phyloP scores from a whole-genome alignment of 2,888 invertebrate genomes.

The Morpho deidamia region DNA sequence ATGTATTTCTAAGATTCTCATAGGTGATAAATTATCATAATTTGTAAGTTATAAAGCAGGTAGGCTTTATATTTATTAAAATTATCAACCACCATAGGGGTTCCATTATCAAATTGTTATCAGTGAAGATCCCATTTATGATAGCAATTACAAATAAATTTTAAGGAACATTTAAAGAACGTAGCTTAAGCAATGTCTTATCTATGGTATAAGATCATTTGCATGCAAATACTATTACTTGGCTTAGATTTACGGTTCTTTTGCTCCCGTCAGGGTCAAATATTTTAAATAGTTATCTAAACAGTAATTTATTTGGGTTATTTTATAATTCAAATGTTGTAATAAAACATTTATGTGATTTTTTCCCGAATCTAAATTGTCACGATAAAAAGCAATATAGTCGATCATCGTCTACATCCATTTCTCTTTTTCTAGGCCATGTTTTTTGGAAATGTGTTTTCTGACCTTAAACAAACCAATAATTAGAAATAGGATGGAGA shows the following conservation, averaged over 20 bases:
- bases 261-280: conserved; percentile 28
- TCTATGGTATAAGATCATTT: conserved; percentile 41
- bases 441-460: too few species aligned
- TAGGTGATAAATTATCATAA: too few species aligned
- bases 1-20: too few species aligned
- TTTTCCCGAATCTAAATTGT: too few species aligned
- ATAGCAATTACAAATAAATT: conserved; percentile 6
- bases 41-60: too few species aligned
- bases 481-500: too few species aligned
- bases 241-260: conserved; percentile 32
- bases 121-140: conserved; percentile 3
- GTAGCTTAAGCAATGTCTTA: conserved; percentile 8
- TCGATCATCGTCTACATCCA: too few species aligned
- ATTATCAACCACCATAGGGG: too few species aligned
- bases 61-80: too few species aligned
- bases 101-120: neutral
- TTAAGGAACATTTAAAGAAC: conserved; percentile 4
- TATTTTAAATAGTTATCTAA: conserved; percentile 24
- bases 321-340: neutral
- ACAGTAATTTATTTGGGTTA: conserved; percentile 5
- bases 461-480: too few species aligned
- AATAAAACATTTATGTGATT: neutral
- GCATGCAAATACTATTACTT: conserved; percentile 45
- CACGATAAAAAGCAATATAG: too few species aligned
- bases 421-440: too few species aligned